phyloP scores from a whole-genome alignment of 2,113 vertebrate species.

The Nipponia nippon region DNA sequence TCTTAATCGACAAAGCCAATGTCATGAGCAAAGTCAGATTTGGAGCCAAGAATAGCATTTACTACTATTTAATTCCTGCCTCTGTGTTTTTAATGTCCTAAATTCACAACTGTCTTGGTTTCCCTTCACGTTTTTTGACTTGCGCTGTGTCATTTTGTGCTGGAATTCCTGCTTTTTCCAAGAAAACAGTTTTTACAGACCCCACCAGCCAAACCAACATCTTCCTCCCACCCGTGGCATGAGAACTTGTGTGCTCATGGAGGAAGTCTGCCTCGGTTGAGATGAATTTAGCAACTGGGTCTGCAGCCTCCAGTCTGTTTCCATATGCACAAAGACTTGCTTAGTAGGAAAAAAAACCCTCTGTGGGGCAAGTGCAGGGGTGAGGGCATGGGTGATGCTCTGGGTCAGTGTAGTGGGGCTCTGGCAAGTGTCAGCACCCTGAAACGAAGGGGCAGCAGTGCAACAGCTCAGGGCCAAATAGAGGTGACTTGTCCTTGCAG shows the following conservation, averaged over 20 bases:
- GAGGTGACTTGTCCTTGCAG: neutral
- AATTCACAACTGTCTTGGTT: neutral
- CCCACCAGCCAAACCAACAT: neutral
- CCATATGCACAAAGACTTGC: neutral
- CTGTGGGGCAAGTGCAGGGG: neutral
- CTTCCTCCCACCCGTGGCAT: accelerated
- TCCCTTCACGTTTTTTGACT: neutral
- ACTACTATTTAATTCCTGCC: neutral
- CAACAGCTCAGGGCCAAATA: too few relatives aligned
- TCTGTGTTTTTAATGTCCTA: neutral
- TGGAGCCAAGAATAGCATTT: neutral
- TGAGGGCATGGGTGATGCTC: neutral
- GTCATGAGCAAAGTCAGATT: neutral
- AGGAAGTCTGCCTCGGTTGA: neutral
- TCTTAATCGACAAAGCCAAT: neutral
- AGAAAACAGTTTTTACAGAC: neutral
- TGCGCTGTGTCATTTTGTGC: neutral
- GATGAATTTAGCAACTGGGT: neutral
- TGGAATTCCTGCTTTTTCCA: neutral
- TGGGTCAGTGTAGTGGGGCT: accelerated
- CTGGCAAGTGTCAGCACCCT: neutral
- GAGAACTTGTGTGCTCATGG: neutral
- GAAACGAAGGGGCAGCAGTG: too few relatives aligned
- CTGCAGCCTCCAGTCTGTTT: neutral
- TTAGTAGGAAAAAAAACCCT: neutral